Base-by-base conservation (phyloP, 2,113 vertebrate genomes). In the Nesospiza acunhae region DNA sequence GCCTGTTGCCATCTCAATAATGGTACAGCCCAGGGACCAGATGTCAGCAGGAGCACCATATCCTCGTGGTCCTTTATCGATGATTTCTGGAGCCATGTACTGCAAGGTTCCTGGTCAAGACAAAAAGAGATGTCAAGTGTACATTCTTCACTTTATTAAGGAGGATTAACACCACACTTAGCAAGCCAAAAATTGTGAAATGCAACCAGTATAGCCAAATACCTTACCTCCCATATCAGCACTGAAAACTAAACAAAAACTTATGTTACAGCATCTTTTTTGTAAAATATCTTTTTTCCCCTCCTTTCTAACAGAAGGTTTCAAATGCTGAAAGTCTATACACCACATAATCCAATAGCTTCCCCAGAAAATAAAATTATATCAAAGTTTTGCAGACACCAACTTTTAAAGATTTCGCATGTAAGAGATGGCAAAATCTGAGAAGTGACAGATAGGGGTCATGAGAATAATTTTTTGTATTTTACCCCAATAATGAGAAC, bases 51-150 rank as follows among this genome's bases (percentile, higher is more conserved):
- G 97, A 44, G 98, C 96, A 15, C 98, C 98, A 1, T 98, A 98
- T 12, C 98, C 98, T 16, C 96, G 93, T 78, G 98, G 97, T 44
- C 98, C 98, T 82, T 98, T 98, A 84, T 98, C 98, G 0, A 98
- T 98, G 60, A 98, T 98, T 96, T 99, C 98, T 77, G 98, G 98
- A 67, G 98, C 98, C 98, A 98, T 98, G 82, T 98, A 98, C 90
- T 98, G 98, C 87, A 98, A 95, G 16, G 98, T 98, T 42, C 98
- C 98, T 98, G 59, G 35, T 33, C 39, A 79, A 41, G 59, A 69
- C 44, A 95, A 60, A 84, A 92, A 56, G 6, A 81, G 37, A 1
- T 42, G 37, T 24, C 72, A 68, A 59, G 8, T 42, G 22, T 42
- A 53, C 0, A 20, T 50, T 28, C 13, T n/a, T 84, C 16, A 11